Evolutionary conservation across 2,113 vertebrate genomes (phyloP).

Genomic region (Ploceus nigricollis): DNA sequence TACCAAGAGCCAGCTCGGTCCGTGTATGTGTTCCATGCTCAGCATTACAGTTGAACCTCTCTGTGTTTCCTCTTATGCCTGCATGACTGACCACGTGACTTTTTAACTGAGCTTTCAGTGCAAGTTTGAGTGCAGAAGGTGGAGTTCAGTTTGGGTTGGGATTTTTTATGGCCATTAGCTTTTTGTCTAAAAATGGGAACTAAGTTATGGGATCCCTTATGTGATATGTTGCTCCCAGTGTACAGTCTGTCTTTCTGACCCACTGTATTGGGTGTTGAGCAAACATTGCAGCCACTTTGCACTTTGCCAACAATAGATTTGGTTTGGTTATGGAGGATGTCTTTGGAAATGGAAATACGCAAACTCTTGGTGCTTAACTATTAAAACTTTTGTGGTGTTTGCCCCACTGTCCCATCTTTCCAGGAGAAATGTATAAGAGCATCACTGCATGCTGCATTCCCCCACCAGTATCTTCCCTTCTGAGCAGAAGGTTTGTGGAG

Average conservation of each 20-base stretch:
- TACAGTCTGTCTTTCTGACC: not conserved
- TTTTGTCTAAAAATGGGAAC: not conserved
- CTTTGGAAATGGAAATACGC: not conserved
- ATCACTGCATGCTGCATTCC: not conserved
- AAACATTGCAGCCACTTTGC: not conserved
- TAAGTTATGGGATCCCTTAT: not conserved
- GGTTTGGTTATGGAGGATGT: not conserved
- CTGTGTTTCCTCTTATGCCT: not conserved
- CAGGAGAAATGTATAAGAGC: not conserved
- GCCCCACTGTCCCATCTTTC: not conserved
- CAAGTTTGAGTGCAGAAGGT: not conserved
- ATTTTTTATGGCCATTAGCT: not conserved
- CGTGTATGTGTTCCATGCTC: not conserved
- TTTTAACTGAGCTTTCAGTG: not conserved
- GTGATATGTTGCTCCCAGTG: not conserved
- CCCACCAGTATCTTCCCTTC: not conserved
- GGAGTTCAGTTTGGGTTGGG: not conserved
- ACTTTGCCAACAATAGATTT: not conserved
- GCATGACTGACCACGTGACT: not conserved
- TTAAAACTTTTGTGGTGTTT: not conserved
- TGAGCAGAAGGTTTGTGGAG: not conserved
- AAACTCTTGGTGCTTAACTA: not conserved
- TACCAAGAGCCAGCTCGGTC: not conserved
- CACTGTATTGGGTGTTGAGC: not conserved
- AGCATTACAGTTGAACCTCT: not conserved